Evolutionary conservation across 2,113 vertebrate genomes (phyloP).

Genomic region (Piaya cayana): DNA sequence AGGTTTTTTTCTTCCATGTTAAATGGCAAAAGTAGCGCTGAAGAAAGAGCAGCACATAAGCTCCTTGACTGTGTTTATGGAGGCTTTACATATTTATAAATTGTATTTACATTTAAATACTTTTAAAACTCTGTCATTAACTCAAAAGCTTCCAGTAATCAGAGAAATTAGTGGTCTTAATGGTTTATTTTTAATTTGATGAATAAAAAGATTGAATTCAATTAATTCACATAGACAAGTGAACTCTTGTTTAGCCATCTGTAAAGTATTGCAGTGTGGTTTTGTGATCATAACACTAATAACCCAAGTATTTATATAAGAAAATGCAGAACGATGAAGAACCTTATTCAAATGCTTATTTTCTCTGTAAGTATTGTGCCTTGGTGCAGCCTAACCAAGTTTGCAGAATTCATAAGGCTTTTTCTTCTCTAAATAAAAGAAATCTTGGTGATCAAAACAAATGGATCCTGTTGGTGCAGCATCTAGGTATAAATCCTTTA

Average conservation of each 20-base stretch:
- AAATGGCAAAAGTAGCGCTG: not conserved
- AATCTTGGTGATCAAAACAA: not conserved
- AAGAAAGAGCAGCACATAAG: not conserved
- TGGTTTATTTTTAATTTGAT: not conserved
- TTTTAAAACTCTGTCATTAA: not conserved
- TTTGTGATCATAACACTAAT: not conserved
- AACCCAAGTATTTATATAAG: not conserved
- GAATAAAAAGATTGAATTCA: not conserved
- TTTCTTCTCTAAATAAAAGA: not conserved
- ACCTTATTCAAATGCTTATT: not conserved
- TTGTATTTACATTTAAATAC: not conserved
- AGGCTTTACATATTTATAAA: not conserved
- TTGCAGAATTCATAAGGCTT: not conserved
- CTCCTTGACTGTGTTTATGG: not conserved
- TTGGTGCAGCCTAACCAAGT: not conserved
- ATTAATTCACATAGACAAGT: not conserved
- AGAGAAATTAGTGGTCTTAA: not conserved
- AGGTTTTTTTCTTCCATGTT: not conserved
- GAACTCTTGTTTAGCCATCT: not conserved
- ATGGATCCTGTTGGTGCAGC: accelerated
- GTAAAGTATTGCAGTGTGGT: not conserved
- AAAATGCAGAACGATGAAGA: not conserved
- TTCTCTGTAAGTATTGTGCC: not conserved
- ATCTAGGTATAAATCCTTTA: not conserved
- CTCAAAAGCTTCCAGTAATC: not conserved